These are phyloP conservation scores for Etheostoma perlongum DNA, from an alignment of 2,797 vertebrate genomes.

Conservation along the genomic window DNA sequence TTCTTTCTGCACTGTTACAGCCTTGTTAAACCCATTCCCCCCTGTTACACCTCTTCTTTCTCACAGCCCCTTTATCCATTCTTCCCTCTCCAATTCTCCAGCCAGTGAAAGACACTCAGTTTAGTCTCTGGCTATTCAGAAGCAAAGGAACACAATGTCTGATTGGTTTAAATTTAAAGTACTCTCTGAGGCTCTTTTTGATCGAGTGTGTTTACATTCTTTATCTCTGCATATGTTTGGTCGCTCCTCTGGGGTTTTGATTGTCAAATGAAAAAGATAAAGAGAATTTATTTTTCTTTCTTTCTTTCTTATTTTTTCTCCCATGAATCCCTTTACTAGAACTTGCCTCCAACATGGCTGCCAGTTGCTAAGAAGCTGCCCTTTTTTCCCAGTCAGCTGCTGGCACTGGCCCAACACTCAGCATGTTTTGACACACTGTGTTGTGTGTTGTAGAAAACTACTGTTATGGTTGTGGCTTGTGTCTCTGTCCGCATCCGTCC, in stretches of 20 bases:
- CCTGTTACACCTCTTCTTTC: conserved; percentile 52
- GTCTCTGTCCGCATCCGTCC: conserved; percentile 65
- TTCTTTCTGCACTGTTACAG: conserved; percentile 61
- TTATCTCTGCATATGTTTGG: conserved; percentile 10
- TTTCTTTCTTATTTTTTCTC: conserved; percentile 14
- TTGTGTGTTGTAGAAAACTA: conserved; percentile 48
- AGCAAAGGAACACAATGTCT: conserved; percentile 28
- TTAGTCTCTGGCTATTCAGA: conserved; percentile 38
- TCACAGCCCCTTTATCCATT: conserved; percentile 46
- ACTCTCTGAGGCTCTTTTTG: conserved; percentile 10
- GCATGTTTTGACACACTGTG: conserved; percentile 62
- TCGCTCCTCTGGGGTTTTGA: conserved; percentile 18
- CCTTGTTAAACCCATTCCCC: conserved; percentile 64
- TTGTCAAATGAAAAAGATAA: conserved; percentile 50
- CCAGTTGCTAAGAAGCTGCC: conserved; percentile 62
- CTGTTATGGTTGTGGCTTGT: conserved; percentile 61
- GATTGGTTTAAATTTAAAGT: conserved; percentile 41
- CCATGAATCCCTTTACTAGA: conserved; percentile 60
- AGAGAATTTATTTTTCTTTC: conserved; percentile 15
- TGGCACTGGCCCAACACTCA: conserved; percentile 43
- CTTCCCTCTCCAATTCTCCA: conserved; percentile 25
- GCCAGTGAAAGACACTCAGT: conserved; percentile 44
- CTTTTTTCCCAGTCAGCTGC: conserved; percentile 53
- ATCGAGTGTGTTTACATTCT: conserved; percentile 15
- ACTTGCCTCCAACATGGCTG: conserved; percentile 48